phyloP scores from a whole-genome alignment of 2,888 invertebrate species.

The Halictus quadricinctus region DNA sequence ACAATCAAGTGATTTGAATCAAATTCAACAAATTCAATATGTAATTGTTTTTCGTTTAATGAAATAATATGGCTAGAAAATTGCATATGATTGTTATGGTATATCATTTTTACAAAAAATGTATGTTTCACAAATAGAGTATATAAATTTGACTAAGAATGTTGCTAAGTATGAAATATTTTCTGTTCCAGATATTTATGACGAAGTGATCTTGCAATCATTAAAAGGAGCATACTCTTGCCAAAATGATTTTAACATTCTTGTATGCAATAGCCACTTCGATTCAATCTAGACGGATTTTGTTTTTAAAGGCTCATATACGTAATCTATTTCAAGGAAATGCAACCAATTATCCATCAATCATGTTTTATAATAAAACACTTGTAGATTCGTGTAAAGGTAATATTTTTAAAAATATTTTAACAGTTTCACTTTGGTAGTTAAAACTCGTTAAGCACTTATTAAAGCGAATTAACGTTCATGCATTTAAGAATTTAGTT shows the following conservation, averaged over 20 bases:
- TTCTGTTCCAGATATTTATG: slow-evolving; percentile 39
- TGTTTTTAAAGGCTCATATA: slow-evolving; percentile 88
- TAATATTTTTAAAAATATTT: slow-evolving; percentile 56
- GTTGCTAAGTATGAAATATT: background rate
- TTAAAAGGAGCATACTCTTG: background rate
- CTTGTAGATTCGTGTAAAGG: slow-evolving; percentile 65
- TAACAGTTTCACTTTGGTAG: background rate
- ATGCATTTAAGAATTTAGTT: background rate
- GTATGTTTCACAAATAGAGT: too few species aligned
- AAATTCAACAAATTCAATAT: too few species aligned
- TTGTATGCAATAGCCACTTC: slow-evolving; percentile 93
- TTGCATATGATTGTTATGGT: too few species aligned
- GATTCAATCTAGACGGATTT: slow-evolving; percentile 91
- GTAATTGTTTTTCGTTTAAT: too few species aligned
- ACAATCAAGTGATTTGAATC: too few species aligned
- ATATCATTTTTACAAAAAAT: too few species aligned
- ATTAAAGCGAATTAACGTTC: background rate
- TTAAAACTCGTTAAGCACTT: background rate
- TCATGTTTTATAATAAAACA: slow-evolving; percentile 76
- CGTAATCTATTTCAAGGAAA: slow-evolving; percentile 77
- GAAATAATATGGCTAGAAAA: too few species aligned
- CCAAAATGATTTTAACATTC: slow-evolving; percentile 89
- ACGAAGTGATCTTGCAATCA: slow-evolving; percentile 1
- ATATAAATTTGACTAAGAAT: too few species aligned
- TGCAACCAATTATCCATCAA: slow-evolving; percentile 70